A percentile compares a stretch with the other conserved stretches of the same genome.
Evolutionary conservation across 2,888 invertebrate species (phyloP).

Genomic region (Tenthredo amoena): DNA sequence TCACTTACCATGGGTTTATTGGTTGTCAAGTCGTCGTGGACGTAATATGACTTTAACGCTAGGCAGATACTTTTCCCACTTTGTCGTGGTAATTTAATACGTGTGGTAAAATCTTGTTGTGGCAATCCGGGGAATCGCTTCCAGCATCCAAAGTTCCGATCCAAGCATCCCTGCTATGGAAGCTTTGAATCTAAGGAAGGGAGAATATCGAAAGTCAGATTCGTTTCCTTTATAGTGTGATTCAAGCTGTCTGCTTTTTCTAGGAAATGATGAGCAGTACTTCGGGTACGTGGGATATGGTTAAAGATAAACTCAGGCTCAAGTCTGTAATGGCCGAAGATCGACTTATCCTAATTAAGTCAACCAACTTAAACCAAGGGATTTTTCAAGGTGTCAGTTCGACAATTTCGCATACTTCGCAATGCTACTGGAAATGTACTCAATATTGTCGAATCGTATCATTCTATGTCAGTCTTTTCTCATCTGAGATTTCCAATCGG

Average conservation of each 20-base stretch:
- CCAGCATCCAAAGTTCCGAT: conserved; percentile 13
- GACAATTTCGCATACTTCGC: not conserved
- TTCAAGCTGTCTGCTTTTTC: not conserved
- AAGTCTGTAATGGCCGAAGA: not conserved
- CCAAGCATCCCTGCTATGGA: not conserved
- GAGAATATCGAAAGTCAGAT: not conserved
- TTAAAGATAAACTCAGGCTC: not conserved
- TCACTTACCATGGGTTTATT: not conserved
- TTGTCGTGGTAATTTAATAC: not conserved
- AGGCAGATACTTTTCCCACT: not conserved
- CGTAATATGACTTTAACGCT: conserved; percentile 9
- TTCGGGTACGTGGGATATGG: too few species aligned
- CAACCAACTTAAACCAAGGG: not conserved
- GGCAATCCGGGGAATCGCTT: not conserved
- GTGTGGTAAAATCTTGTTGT: not conserved
- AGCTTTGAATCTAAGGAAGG: not conserved
- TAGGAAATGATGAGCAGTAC: not conserved
- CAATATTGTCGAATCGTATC: not conserved
- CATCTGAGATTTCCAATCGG: not conserved
- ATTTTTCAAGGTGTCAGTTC: not conserved
- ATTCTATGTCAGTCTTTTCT: not conserved
- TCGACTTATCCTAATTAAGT: not conserved
- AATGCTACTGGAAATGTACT: not conserved
- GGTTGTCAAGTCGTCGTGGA: not conserved
- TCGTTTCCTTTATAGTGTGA: not conserved